Conservation (phyloP, 2,797 vertebrate species). For the Heliangelus exortis region DNA sequence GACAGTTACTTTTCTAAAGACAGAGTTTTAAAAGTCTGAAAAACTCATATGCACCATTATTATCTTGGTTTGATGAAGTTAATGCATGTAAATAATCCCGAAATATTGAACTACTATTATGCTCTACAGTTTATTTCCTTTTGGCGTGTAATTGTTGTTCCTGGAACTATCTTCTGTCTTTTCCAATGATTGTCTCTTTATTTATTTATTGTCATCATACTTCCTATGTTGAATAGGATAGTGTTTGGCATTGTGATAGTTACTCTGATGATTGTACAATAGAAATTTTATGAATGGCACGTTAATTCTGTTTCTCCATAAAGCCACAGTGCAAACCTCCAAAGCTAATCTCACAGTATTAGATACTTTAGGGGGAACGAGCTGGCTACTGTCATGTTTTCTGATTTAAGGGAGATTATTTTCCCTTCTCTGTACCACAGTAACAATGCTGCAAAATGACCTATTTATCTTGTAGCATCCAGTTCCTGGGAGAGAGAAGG, state of each 20-base stretch:
- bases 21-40: neutral
- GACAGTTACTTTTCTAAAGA: neutral
- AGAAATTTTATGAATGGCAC: neutral
- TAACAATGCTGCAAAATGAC: neutral
- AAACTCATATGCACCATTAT: neutral
- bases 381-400: neutral
- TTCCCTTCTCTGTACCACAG: neutral
- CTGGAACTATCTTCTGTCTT: neutral
- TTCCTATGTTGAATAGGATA: neutral
- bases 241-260: neutral
- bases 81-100: neutral
- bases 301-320: neutral
- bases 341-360: neutral
- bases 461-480: slow-evolving; percentile 32
- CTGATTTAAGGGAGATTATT: slow-evolving; percentile 14
- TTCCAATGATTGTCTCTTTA: neutral
- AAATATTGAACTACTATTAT: neutral
- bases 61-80: neutral
- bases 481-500: neutral
- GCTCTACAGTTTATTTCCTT: neutral
- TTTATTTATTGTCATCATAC: neutral
- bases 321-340: neutral
- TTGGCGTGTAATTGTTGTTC: neutral
- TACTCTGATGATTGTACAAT: neutral
- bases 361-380: neutral